A percentile compares a stretch with the other conserved stretches of the same genome.
phyloP scores from a whole-genome alignment of 2,888 invertebrate species.

The Oscheius sp. region DNA sequence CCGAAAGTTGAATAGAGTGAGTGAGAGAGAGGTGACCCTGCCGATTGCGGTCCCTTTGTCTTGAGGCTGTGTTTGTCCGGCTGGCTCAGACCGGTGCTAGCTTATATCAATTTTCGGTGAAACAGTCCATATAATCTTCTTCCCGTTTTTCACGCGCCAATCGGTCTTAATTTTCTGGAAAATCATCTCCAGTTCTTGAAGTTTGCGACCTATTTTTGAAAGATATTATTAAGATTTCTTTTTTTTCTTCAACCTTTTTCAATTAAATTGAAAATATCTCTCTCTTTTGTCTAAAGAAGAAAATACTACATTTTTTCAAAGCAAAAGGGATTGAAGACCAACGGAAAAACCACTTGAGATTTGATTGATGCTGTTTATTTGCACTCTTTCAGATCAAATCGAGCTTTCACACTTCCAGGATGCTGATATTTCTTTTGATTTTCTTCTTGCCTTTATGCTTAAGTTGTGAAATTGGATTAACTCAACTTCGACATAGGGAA shows the following conservation, averaged over 20 bases:
- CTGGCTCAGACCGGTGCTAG: constrained; percentile 22
- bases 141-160: constrained; percentile 2
- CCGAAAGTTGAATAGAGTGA: constrained; percentile 7
- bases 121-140: constrained; percentile 15
- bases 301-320: too few relatives aligned
- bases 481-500: constrained; percentile 48
- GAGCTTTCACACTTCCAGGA: constrained; percentile 4
- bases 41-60: constrained; percentile 28
- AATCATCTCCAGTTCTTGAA: too few relatives aligned
- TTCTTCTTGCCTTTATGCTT: neutral
- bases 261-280: too few relatives aligned
- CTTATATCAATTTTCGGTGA: constrained; percentile 20
- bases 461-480: constrained; percentile 49
- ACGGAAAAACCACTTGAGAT: constrained; percentile 23
- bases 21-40: constrained; percentile 25
- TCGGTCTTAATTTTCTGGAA: too few relatives aligned
- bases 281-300: too few relatives aligned
- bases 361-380: constrained; percentile 24
- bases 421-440: neutral
- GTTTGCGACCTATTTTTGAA: too few relatives aligned
- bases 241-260: too few relatives aligned
- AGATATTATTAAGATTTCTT: too few relatives aligned
- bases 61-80: constrained; percentile 21
- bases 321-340: too few relatives aligned
- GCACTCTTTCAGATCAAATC: neutral